These are phyloP conservation scores for Enteromius mattozi DNA, from an alignment of 2,797 vertebrate genomes.

Conservation along the genomic window DNA sequence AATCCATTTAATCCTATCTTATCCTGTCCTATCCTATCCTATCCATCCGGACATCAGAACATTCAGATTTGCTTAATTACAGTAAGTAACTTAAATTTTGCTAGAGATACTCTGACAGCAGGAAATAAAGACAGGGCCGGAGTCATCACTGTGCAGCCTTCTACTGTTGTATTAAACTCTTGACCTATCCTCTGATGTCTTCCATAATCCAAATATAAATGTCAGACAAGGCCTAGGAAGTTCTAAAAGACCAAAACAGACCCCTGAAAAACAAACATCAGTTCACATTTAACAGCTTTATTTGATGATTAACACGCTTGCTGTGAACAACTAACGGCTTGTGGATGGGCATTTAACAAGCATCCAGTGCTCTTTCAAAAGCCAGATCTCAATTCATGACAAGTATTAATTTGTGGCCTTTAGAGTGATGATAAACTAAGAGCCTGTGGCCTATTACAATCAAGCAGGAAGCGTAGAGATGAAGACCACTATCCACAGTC, in stretches of 20 bases:
- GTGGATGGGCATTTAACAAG: constrained; percentile 65
- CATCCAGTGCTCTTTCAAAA: constrained; percentile 62
- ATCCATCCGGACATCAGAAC: background rate
- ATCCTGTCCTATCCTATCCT: background rate
- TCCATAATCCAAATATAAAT: constrained; percentile 49
- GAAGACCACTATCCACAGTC: constrained; percentile 47
- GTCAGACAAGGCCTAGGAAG: background rate
- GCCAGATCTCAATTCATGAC: constrained; percentile 62
- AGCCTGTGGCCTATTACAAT: constrained; percentile 57
- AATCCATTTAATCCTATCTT: no score
- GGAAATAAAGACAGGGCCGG: background rate
- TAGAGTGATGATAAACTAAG: constrained; percentile 62
- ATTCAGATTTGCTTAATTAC: background rate
- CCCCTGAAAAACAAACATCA: background rate
- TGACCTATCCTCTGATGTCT: background rate
- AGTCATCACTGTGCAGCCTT: background rate
- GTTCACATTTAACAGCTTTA: background rate
- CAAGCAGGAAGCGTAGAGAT: constrained; percentile 31
- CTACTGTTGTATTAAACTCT: constrained; percentile 28
- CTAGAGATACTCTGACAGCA: constrained; percentile 24
- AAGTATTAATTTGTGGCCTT: constrained; percentile 74
- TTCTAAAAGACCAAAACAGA: constrained; percentile 26
- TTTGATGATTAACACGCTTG: constrained; percentile 35
- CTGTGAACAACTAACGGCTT: constrained; percentile 11
- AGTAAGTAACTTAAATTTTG: background rate